Evolutionary conservation across 2,113 vertebrate genomes (phyloP), one percentile per base, ranked within the genome.

Genomic region (Callorhinus ursinus): DNA sequence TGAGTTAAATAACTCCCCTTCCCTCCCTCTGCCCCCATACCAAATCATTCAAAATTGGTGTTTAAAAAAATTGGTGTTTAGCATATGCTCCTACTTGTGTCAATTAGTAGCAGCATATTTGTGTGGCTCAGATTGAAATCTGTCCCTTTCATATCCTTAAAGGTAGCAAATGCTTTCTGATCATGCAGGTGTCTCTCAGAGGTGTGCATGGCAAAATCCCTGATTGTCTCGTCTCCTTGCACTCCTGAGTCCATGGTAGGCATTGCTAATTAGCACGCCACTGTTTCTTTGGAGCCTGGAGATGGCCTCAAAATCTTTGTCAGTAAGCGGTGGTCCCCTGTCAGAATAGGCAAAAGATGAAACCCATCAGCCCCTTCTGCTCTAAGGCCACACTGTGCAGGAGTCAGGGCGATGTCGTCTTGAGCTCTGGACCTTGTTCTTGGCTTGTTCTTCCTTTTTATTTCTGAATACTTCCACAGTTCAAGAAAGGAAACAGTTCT

Each of bases 1-100:
- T 96, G 28, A 87, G 36, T 93, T 69, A 91, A 96, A 89, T 21
- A 13, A 4, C 13, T 90, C 55, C 28, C 36, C 33, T 86, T 61
- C 4, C 36, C 4, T 51, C 4, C 19, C 15, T 24, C 39, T 53
- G 4, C 1, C 12, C 15, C 9, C 5, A 26, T 26, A 24, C 2
- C 18, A 84, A 72, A 33, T 82, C 53, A 55, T 76, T 39, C 86
- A 9, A 24, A 82, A 82, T 22, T 77, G 63, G 8, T 57, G 21
- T 71, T 76, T 93, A 79, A 69, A 69, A 69, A 24, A 82, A 77
- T 14, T 65, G 63, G 7, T 51, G 21, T 71, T 95, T 93, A 82
- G 24, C 63, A 39, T 76, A 18, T 63, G 8, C 19, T 90, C 93
- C 51, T 88, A 24, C 42, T 51, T 93, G 61, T 76, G 31, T 88